Evolutionary conservation across 2,888 invertebrate species (phyloP).

Genomic region (Mongoloraphidia duomilia): DNA sequence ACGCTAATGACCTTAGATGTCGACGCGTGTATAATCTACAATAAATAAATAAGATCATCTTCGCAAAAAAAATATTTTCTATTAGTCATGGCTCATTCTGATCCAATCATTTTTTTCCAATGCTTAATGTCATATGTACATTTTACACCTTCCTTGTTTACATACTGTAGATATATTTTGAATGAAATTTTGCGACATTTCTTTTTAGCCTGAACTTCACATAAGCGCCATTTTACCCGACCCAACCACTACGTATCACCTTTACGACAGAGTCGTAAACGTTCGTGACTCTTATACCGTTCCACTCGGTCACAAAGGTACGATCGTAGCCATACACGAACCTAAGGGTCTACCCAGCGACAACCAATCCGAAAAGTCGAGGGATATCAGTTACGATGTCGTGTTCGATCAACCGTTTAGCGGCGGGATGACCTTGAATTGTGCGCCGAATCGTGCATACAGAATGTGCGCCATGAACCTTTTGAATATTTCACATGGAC

Average conservation of each 20-base stretch:
- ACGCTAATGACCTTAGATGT: too few relatives aligned
- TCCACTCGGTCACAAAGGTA: constrained; percentile 72
- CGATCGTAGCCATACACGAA: constrained; percentile 55
- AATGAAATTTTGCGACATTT: neutral
- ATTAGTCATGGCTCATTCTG: too few relatives aligned
- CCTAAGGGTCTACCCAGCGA: constrained; percentile 1
- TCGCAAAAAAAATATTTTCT: too few relatives aligned
- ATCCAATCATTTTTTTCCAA: too few relatives aligned
- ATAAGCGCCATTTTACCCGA: constrained; percentile 48
- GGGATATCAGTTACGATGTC: constrained; percentile 55
- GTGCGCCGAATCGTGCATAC: constrained; percentile 34
- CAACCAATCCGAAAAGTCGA: constrained; percentile 30
- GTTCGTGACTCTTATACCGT: constrained; percentile 59
- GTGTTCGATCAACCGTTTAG: constrained; percentile 66
- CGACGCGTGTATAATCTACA: too few relatives aligned
- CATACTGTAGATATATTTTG: too few relatives aligned
- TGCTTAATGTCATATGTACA: too few relatives aligned
- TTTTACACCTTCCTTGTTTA: too few relatives aligned
- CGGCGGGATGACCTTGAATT: constrained; percentile 44
- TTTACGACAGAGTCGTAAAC: constrained; percentile 78
- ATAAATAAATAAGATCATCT: too few relatives aligned
- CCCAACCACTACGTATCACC: constrained; percentile 41
- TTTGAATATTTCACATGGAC: constrained; percentile 45
- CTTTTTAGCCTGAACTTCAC: constrained; percentile 29
- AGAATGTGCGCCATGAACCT: constrained; percentile 36